Conservation (phyloP, 2,888 invertebrate species). For the Heliconius cydno region DNA sequence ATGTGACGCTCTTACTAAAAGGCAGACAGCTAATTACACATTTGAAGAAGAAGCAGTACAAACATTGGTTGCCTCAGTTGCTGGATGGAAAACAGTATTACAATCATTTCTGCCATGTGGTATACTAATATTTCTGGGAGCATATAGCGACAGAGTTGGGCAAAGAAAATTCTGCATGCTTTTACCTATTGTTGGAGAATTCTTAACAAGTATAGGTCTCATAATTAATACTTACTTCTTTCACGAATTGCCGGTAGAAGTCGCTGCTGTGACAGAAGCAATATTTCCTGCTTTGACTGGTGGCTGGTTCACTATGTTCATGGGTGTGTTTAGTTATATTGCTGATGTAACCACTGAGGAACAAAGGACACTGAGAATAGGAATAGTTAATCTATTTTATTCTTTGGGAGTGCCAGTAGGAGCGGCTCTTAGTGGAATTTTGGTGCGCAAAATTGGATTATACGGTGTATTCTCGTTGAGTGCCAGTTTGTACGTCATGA, state of each 20-base stretch:
- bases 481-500: conserved; percentile 88
- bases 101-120: conserved; percentile 92
- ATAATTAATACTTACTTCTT: conserved; percentile 92
- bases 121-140: conserved; percentile 91
- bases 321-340: conserved; percentile 95
- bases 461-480: conserved; percentile 92
- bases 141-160: conserved; percentile 88
- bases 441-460: conserved; percentile 89
- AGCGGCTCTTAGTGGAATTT: conserved; percentile 93
- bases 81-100: conserved; percentile 93
- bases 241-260: conserved; percentile 91
- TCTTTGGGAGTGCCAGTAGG: conserved; percentile 95
- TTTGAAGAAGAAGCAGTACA: conserved; percentile 87
- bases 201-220: conserved; percentile 89
- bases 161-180: conserved; percentile 92
- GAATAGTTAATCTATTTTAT: conserved; percentile 94
- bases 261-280: conserved; percentile 90
- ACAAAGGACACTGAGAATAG: conserved; percentile 92
- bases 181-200: conserved; percentile 91
- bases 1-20: conserved; percentile 89
- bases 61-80: conserved; percentile 90
- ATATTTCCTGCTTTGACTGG: conserved; percentile 92
- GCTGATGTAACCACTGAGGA: conserved; percentile 93
- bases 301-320: conserved; percentile 95
- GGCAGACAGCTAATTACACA: conserved; percentile 86